A percentile compares a stretch with the other conserved stretches of the same genome.
Conservation (phyloP, 2,113 vertebrate species). For the Tupaia chinensis region DNA sequence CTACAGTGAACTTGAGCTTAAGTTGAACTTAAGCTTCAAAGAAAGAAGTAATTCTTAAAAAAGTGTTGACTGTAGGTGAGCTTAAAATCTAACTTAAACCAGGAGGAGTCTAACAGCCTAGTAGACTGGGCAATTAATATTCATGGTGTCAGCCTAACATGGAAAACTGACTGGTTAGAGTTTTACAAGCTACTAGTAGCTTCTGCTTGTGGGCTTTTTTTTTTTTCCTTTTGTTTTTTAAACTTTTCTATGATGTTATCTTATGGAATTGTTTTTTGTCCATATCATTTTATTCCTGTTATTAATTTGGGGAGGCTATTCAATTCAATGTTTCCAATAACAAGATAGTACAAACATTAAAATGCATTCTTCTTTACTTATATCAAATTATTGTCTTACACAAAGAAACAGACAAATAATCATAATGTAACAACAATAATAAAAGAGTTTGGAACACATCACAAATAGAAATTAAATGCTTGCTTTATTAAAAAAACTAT, state of each 20-base stretch:
- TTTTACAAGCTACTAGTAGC: neutral
- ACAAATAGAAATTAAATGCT: conserved; percentile 59
- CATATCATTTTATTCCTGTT: conserved; percentile 27
- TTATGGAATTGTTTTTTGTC: conserved; percentile 3
- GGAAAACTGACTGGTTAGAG: neutral
- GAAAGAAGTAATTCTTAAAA: conserved; percentile 10
- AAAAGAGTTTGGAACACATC: conserved; percentile 14
- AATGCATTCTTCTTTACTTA: conserved; percentile 53
- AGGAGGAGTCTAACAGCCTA: neutral
- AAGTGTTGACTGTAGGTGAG: neutral
- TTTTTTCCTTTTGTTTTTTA: conserved; percentile 29
- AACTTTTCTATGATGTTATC: neutral
- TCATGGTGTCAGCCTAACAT: neutral
- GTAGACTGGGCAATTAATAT: neutral
- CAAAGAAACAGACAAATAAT: neutral
- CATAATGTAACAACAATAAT: neutral
- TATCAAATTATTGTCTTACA: conserved; percentile 47
- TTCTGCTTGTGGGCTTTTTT: neutral
- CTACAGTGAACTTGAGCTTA: neutral
- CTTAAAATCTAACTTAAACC: conserved; percentile 34
- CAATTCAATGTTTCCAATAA: neutral
- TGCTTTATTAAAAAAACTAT: conserved; percentile 68
- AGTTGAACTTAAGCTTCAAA: neutral
- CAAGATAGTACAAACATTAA: conserved; percentile 45
- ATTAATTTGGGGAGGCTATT: conserved; percentile 28